Evolutionary conservation across 2,113 vertebrate genomes (phyloP).

Genomic region (Natator depressus): DNA sequence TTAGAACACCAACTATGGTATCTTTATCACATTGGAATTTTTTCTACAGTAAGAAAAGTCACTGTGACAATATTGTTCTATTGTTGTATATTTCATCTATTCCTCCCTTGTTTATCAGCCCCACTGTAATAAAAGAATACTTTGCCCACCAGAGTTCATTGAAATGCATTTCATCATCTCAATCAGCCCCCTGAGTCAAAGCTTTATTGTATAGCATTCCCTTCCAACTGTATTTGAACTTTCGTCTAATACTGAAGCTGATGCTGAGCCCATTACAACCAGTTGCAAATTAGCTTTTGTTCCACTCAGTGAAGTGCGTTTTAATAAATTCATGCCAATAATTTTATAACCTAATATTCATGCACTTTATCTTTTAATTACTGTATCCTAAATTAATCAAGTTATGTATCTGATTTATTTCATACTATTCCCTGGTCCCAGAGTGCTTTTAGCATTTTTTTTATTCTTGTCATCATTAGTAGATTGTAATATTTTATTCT

Average conservation of each 20-base stretch:
- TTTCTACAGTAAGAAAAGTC: slow-evolving; percentile 50
- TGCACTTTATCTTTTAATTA: slow-evolving; percentile 69
- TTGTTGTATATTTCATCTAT: slow-evolving; percentile 52
- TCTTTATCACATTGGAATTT: slow-evolving; percentile 24
- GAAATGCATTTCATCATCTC: slow-evolving; percentile 73
- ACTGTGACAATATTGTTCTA: slow-evolving; percentile 21
- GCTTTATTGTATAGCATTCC: slow-evolving; percentile 69
- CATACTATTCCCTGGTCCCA: slow-evolving; percentile 22
- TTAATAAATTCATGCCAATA: slow-evolving; percentile 72
- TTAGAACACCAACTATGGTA: slow-evolving; percentile 8
- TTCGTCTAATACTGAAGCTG: slow-evolving; percentile 64
- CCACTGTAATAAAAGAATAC: slow-evolving; percentile 61
- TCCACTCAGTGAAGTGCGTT: slow-evolving; percentile 58
- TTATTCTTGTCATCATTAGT: background rate
- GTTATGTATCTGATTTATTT: slow-evolving; percentile 61
- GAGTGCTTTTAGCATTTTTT: background rate
- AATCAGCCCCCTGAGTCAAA: slow-evolving; percentile 64
- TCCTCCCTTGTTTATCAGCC: slow-evolving; percentile 53
- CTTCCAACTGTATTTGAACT: slow-evolving; percentile 69
- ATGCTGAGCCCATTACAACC: slow-evolving; percentile 63
- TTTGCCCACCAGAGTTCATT: slow-evolving; percentile 64
- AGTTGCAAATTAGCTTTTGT: slow-evolving; percentile 73
- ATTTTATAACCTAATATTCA: slow-evolving; percentile 64
- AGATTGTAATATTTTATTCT: background rate
- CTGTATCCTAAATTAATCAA: slow-evolving; percentile 59